These are phyloP conservation scores for Thalassarche chlororhynchos DNA, from an alignment of 2,113 vertebrate genomes.

Conservation along the genomic window DNA sequence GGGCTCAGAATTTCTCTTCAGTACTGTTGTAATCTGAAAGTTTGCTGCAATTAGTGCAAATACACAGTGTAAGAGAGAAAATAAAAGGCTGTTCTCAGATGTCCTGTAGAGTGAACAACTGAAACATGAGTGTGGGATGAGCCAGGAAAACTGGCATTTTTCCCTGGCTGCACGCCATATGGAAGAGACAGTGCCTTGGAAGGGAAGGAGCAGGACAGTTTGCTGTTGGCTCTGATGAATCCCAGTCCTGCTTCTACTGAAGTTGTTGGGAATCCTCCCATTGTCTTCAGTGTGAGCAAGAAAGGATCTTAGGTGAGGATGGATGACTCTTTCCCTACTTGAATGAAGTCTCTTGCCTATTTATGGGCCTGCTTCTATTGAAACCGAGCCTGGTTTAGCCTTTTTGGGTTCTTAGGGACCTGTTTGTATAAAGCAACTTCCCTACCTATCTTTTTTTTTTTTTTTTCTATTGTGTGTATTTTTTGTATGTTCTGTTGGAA, in stretches of 20 bases:
- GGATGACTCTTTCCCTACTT: slow-evolving; percentile 63
- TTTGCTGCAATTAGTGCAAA: slow-evolving; percentile 4
- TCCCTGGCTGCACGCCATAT: not conserved
- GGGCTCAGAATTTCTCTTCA: slow-evolving; percentile 30
- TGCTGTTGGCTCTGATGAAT: slow-evolving; percentile 62
- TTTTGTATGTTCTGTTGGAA: slow-evolving; percentile 71
- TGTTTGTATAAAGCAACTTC: slow-evolving; percentile 70
- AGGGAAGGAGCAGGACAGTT: slow-evolving; percentile 60
- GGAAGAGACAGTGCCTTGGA: slow-evolving; percentile 71
- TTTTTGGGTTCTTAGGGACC: slow-evolving; percentile 69
- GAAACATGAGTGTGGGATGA: slow-evolving; percentile 32
- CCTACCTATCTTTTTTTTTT: slow-evolving; percentile 54
- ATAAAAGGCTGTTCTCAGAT: slow-evolving; percentile 60
- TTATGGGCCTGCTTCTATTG: slow-evolving; percentile 69
- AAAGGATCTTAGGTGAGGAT: slow-evolving; percentile 59
- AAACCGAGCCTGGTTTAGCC: slow-evolving; percentile 70
- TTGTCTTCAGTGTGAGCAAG: slow-evolving; percentile 55
- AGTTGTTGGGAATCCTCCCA: slow-evolving; percentile 32
- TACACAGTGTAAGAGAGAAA: slow-evolving; percentile 40
- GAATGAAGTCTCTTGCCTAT: slow-evolving; percentile 68
- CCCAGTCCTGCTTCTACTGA: slow-evolving; percentile 53
- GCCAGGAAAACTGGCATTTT: slow-evolving; percentile 42
- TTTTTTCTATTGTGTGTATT: slow-evolving; percentile 68
- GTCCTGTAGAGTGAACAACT: slow-evolving; percentile 44
- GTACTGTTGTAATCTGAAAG: slow-evolving; percentile 35